Evolutionary conservation across 1,140 invertebrate genomes (phyloP).

Genomic region (Diorhabda carinulata): DNA sequence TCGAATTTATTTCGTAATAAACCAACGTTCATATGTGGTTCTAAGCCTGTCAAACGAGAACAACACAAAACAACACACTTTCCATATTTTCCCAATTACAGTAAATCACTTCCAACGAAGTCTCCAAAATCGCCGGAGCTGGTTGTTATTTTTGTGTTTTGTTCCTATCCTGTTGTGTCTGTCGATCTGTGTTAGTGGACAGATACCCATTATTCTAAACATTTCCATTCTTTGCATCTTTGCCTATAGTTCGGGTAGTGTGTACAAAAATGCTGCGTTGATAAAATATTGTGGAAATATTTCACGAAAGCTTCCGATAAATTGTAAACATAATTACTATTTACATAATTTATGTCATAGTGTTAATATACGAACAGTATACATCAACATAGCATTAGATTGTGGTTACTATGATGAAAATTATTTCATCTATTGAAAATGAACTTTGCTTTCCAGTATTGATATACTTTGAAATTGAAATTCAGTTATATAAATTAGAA

Average conservation of each 20-base stretch:
- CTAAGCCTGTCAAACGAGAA: background rate
- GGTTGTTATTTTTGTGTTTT: background rate
- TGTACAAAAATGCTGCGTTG: background rate
- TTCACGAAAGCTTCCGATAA: background rate
- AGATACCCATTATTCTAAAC: background rate
- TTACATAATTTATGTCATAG: no score
- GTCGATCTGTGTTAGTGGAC: background rate
- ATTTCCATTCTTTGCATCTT: background rate
- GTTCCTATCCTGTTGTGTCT: background rate
- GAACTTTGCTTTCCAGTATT: no score
- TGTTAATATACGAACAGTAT: no score
- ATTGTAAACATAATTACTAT: no score
- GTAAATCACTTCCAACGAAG: background rate
- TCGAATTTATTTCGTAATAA: background rate
- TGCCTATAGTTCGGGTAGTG: background rate
- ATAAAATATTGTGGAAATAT: background rate
- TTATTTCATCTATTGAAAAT: no score
- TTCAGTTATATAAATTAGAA: no score
- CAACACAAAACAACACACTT: background rate
- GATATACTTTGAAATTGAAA: no score
- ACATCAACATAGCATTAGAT: no score
- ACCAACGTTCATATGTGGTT: background rate
- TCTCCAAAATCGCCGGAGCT: background rate
- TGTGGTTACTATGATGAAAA: no score
- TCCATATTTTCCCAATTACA: slow-evolving; percentile 2